Evolutionary conservation across 2,888 invertebrate species (phyloP).

Genomic region (Amphipoea lucens): DNA sequence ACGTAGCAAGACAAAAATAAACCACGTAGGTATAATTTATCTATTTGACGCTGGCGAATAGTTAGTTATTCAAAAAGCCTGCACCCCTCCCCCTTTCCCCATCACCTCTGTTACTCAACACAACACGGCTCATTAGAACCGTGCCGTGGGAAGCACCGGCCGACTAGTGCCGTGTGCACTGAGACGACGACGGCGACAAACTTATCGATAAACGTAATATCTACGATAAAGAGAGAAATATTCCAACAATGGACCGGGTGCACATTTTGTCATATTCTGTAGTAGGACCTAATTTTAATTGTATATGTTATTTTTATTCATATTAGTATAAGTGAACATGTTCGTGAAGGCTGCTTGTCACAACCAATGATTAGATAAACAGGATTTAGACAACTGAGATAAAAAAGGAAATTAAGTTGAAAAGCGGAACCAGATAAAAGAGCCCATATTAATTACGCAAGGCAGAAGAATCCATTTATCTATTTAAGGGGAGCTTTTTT

Average conservation of each 20-base stretch:
- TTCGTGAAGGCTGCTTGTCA: neutral
- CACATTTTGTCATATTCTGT: no score
- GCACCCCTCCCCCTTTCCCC: conserved; percentile 63
- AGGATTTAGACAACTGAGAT: neutral
- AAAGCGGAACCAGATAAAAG: conserved; percentile 4
- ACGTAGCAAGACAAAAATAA: conserved; percentile 64
- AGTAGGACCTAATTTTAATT: neutral
- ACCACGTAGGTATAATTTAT: conserved; percentile 77
- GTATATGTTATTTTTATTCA: neutral
- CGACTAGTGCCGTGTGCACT: conserved; percentile 74
- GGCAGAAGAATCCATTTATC: conserved; percentile 21
- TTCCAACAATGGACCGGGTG: neutral
- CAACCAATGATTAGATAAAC: neutral
- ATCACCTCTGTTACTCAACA: conserved; percentile 83
- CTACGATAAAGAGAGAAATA: neutral
- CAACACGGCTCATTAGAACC: conserved; percentile 89
- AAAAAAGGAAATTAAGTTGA: neutral
- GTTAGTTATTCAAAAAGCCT: conserved; percentile 78
- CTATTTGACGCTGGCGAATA: conserved; percentile 75
- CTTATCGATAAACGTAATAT: conserved; percentile 48
- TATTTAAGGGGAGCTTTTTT: conserved; percentile 30
- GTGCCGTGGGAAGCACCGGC: conserved; percentile 85
- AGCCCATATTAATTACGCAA: conserved; percentile 32
- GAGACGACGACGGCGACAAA: conserved; percentile 22
- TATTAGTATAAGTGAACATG: neutral